Base-by-base conservation (phyloP, 1,140 invertebrate genomes). In the Mylabris phalerata region DNA sequence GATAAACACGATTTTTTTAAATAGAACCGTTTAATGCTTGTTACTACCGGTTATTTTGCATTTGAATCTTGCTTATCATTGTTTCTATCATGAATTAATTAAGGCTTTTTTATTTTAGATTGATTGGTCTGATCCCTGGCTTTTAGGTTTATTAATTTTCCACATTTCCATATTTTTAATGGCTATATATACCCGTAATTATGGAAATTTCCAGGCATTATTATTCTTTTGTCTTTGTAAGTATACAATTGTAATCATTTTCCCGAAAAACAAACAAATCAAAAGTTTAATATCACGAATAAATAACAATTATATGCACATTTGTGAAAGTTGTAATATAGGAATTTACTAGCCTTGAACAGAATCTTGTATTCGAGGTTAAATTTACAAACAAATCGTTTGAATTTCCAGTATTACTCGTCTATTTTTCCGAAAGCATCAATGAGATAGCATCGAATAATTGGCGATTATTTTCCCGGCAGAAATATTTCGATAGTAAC, bases 401-500 rank as follows among this genome's bases (percentile, higher is more conserved):
- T 19, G 19, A 19, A 19, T 68, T 80, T 81, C 61, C 75, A 92
- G 90, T 93, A 66, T 74, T 90, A 9, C 71, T 92, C 52, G 90
- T 93, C 3, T 93, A 91, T 73, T 92, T 90, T 67, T 91, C 91
- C 32, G 90, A 93, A 77, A 88, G 81, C 64, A 90, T 93, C 56
- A 93, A 95, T 73, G 85, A 92, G 78, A 79, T 90, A 50, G 92
- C 89, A 13, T 89, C 90, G 0, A 80, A 78, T 61, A 86, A 93
- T 75, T 94, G 90, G 90, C 84, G 86, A 67, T 77, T 84, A 46
- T 94, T 94, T 73, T 90, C 91, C 5, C 83, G 84, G 60, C 91
- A 95, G 65, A 92, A 95, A 70, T 95, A 95, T 75, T 95, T 95
- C 75, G 93, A 95, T 74, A 90, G 87, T 63, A 90, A 90, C 75